Percentiles rank a stretch among this genome's conserved stretches.
These are phyloP conservation scores for Fundulus diaphanus DNA, from an alignment of 2,797 vertebrate genomes.

Conservation along the genomic window DNA sequence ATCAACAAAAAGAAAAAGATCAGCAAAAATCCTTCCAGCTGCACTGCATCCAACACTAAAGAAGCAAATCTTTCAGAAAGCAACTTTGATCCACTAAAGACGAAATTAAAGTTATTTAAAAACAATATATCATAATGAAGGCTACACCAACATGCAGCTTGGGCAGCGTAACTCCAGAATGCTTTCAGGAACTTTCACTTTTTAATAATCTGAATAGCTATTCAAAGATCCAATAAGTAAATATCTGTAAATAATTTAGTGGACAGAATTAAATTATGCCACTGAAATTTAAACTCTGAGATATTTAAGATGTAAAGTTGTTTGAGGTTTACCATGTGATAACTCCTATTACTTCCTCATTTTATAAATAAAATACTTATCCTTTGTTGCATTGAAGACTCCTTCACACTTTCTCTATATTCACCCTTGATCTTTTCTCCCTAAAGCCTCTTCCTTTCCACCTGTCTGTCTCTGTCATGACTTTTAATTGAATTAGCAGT, in stretches of 20 bases:
- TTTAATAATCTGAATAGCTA: background rate
- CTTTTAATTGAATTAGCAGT: constrained; percentile 71
- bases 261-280: background rate
- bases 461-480: constrained; percentile 27
- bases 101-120: too few relatives aligned
- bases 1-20: too few relatives aligned
- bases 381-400: background rate
- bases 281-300: background rate
- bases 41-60: too few relatives aligned
- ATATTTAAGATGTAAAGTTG: background rate
- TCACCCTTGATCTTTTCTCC: background rate
- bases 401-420: background rate
- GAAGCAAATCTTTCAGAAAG: too few relatives aligned
- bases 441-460: background rate
- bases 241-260: background rate
- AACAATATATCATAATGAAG: too few relatives aligned
- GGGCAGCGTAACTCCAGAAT: too few relatives aligned
- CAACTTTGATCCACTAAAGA: too few relatives aligned
- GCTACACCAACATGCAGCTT: too few relatives aligned
- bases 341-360: background rate
- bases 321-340: background rate
- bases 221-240: background rate
- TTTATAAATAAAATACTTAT: background rate
- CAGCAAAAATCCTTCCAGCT: too few relatives aligned
- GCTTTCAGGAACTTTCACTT: too few relatives aligned